Base-by-base conservation (phyloP, 2,888 invertebrate genomes). In the Mythimna lalbum region DNA sequence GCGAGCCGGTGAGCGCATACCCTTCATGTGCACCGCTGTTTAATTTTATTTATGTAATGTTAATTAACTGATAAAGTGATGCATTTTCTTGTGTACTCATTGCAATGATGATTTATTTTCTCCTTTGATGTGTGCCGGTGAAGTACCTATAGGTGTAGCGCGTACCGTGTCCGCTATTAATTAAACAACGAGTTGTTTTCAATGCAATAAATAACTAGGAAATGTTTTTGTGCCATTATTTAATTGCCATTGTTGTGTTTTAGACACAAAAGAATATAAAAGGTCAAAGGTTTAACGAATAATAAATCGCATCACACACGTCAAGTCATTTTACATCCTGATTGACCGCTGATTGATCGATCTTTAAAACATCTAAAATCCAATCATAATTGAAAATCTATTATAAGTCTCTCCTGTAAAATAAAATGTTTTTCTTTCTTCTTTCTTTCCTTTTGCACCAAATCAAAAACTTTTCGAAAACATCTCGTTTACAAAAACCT, bases 31-130 rank as follows among this genome's bases (percentile, higher is more conserved):
- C 52, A 61, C 73, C 66, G 70, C 71, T 63, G 62, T 63, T 64
- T 63, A 50, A 57, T 57, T 66, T 67, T 73, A 76, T 81, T 75
- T 73, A 76, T 76, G 10, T 81, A 67, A 71, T 63, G 27, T 68
- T 83, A 83, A 83, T 83, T 73, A 81, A 77, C 68, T 60, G 79
- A 71, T 83, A 73, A 67, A 39, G 27, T 66, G 39, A 75, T 82
- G 63, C 27, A 64, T 70, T 70, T 71, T 83, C 63, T 64, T 78
- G 69, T 60, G 80, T 69, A 83, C 73, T 77, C 73, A 73, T 75
- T 63, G 60, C 52, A 43, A 61, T 68, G 60, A 62, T 74, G 53
- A 68, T 68, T 79, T 74, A 72, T 76, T 77, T 70, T 68, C 68
- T 72, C 55, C 47, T 47, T 68, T 76, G 59, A 63, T 23, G 31